Percentiles rank a stretch among this genome's conserved stretches.
These are phyloP conservation scores for Ctenodactylus gundi DNA, from an alignment of 2,113 vertebrate species.

Conservation along the genomic window DNA sequence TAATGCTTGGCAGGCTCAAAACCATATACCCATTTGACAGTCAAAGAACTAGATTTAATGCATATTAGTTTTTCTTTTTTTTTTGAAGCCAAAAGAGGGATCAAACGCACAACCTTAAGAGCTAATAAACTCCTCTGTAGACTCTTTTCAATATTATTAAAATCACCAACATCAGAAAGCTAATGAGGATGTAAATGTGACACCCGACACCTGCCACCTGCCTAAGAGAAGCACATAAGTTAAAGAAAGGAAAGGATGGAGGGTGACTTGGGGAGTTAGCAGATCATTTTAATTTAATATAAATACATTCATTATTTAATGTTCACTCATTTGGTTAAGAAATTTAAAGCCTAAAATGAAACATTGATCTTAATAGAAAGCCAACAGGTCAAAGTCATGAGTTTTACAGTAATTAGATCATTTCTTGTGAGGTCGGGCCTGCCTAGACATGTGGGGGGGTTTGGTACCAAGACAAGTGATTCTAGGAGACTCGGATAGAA, in stretches of 20 bases:
- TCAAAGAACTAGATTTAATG: conserved; percentile 81
- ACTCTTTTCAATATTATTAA: conserved; percentile 85
- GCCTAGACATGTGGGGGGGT: not conserved
- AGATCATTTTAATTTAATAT: conserved; percentile 80
- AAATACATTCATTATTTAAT: conserved; percentile 77
- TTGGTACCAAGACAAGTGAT: not conserved
- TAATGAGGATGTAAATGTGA: conserved; percentile 84
- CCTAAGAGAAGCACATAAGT: conserved; percentile 76
- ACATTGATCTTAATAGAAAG: conserved; percentile 26
- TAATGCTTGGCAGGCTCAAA: conserved; percentile 85
- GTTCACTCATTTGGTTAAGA: conserved; percentile 72
- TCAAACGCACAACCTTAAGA: conserved; percentile 83
- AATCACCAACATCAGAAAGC: conserved; percentile 83
- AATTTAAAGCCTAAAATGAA: conserved; percentile 53
- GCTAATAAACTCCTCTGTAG: conserved; percentile 85
- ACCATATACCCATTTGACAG: conserved; percentile 80
- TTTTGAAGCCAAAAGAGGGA: conserved; percentile 80
- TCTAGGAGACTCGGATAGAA: not conserved
- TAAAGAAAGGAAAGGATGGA: conserved; percentile 75
- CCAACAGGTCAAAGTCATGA: not conserved
- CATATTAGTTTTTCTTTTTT: conserved; percentile 67
- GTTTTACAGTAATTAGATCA: not conserved
- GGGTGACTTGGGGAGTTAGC: conserved; percentile 75
- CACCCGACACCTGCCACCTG: conserved; percentile 81
- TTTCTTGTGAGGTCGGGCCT: not conserved